Base-by-base conservation (phyloP, 2,113 vertebrate species). In the Pterocles orientalis region DNA sequence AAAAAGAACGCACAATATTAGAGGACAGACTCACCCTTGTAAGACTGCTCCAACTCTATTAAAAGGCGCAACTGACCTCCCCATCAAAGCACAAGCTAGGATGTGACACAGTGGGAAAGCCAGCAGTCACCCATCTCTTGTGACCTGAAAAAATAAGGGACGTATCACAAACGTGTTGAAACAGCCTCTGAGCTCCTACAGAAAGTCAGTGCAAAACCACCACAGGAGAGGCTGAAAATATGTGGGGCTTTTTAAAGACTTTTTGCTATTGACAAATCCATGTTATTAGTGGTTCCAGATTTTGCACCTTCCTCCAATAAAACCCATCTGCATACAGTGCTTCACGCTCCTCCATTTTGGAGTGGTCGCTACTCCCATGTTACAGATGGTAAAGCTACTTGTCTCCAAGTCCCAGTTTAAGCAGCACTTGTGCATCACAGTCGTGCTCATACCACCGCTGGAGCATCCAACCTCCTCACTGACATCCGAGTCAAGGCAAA, bases 11-110 rank as follows among this genome's bases (percentile, higher is more conserved):
- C 94, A 95, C 94, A 91, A 82, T 80, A 92, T 95, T 89, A 92
- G 90, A 96, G 61, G 93, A 81, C 79, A 90, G 58, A 96, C 90
- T 97, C 96, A 96, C 93, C 92, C 96, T 94, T 33, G 3, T 51
- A 53, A 60, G 72, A 77, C 24, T 76, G 72, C 66, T 96, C 87
- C 91, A 87, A 66, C 57, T 69, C 91, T 94, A 93, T 39, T 82
- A 88, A 86, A 78, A 92, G 78, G 28, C 19, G 14, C 77, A 60
- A 50, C 43, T 82, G 95, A 72, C 43, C 77, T 84, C 34, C 93
- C 96, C 95, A 96, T 92, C 78, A 89, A 84, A 91, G 73, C 14
- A 75, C 69, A 50, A 34, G 58, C 93, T 95, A 77, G 92, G 83
- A 87, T 51, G 84, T 16, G 65, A 62, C 77, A 66, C 23, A 18